phyloP scores from a whole-genome alignment of 2,113 vertebrate genomes.

The Apodemus speciosus region DNA sequence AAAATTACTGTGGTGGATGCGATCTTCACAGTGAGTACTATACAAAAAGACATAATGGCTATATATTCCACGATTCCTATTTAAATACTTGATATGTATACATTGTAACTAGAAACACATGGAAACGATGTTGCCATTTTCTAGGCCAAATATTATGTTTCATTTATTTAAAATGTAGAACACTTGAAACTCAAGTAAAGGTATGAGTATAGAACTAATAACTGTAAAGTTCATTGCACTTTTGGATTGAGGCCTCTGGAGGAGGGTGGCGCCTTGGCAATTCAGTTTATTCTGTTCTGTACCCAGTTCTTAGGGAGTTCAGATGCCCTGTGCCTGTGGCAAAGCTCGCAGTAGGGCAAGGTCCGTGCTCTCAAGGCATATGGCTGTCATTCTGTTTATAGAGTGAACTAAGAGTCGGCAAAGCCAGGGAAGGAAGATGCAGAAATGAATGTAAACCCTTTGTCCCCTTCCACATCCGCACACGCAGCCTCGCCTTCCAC shows the following conservation, averaged over 20 bases:
- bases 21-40: background rate
- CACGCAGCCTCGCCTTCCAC: background rate
- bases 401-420: background rate
- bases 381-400: background rate
- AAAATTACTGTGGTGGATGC: background rate
- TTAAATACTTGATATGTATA: background rate
- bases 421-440: conserved; percentile 5
- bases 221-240: background rate
- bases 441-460: background rate
- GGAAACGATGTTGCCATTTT: background rate
- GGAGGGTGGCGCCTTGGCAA: background rate
- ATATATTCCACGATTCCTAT: background rate
- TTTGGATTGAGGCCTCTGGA: background rate
- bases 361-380: background rate
- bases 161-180: background rate
- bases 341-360: background rate
- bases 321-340: background rate
- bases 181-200: conserved; percentile 33
- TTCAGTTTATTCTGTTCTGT: background rate
- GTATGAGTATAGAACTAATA: background rate
- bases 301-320: background rate
- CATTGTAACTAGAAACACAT: conserved; percentile 20
- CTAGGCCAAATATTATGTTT: conserved; percentile 7
- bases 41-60: background rate
- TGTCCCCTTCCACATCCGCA: background rate